A percentile compares a stretch with the other conserved stretches of the same genome.
phyloP scores from a whole-genome alignment of 2,888 invertebrate species.

The Linnaemya vulpina region DNA sequence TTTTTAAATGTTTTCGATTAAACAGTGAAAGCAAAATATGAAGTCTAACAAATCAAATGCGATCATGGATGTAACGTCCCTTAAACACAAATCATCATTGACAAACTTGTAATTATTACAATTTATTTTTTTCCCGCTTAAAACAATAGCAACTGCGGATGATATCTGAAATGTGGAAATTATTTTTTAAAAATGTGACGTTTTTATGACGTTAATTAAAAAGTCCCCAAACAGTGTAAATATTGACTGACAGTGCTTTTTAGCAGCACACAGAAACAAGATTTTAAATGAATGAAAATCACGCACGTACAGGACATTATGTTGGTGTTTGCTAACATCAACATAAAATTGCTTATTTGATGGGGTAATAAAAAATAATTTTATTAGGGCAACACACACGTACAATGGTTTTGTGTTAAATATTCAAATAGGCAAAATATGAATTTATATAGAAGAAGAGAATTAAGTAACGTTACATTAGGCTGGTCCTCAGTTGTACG shows the following conservation, averaged over 20 bases:
- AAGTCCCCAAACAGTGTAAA: not conserved
- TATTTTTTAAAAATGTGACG: not conserved
- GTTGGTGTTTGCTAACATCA: not conserved
- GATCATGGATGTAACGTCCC: too few species aligned
- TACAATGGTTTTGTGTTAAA: not conserved
- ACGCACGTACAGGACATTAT: constrained; percentile 18
- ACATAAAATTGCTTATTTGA: constrained; percentile 33
- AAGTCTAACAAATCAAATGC: too few species aligned
- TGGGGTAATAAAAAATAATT: constrained; percentile 36
- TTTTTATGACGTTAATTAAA: not conserved
- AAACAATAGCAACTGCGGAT: not conserved
- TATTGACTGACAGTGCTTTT: not conserved
- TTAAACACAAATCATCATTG: too few species aligned
- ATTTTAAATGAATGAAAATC: constrained; percentile 19
- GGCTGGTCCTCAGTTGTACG: too few species aligned
- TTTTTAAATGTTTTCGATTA: too few species aligned
- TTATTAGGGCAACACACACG: constrained; percentile 6
- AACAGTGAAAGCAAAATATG: too few species aligned
- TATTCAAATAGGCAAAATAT: not conserved
- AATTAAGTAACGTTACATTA: too few species aligned
- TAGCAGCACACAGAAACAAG: not conserved
- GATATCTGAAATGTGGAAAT: not conserved
- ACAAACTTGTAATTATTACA: too few species aligned
- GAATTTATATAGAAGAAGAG: not conserved
- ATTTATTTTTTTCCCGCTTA: not conserved